Evolutionary conservation across 2,888 invertebrate genomes (phyloP), one percentile per base, ranked within the genome.

Genomic region (Trichopria drosophilae): DNA sequence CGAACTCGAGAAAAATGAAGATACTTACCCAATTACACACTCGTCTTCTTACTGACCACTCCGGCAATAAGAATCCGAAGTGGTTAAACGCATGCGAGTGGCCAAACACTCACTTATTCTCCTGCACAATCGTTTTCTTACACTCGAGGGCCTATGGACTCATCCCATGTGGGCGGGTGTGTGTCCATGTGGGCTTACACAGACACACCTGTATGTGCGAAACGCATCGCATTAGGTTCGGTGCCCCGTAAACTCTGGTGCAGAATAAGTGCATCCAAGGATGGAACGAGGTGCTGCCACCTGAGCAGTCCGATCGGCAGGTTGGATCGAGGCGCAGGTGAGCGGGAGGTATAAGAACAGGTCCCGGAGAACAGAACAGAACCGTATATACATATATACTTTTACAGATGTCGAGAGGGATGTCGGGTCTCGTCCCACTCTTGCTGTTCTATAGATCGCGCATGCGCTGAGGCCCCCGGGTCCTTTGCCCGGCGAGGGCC

Each of bases 381-480:
- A n/a, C n/a, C n/a, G n/a, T n/a, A n/a, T n/a, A n/a, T n/a, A n/a
- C n/a, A n/a, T n/a, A n/a, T n/a, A n/a, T n/a, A n/a, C n/a, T n/a
- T n/a, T n/a, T n/a, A n/a, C n/a, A n/a, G n/a, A n/a, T 29, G 53
- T 53, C 55, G 52, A 57, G 60, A 53, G 65, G 65, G 63, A 63
- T 61, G 63, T 48, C 61, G 55, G 55, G 51, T 56, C 31, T 32
- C 46, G 46, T 51, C 62, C 62, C 55, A 52, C 55, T 32, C 35
- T 41, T 10, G 16, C 18, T 10, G 22, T 4, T 15, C 35, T 34
- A 10, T 10, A 16, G 5, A 31, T n/a, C 24, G 43, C 64, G 63
- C 64, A 63, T 42, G 65, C 65, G 66, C 61, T 53, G 18, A 34
- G 39, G 34, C 39, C 22, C 32, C 19, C 20, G 35, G 31, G 31